phyloP scores from a whole-genome alignment of 2,113 vertebrate genomes.

The Mesitornis unicolor region DNA sequence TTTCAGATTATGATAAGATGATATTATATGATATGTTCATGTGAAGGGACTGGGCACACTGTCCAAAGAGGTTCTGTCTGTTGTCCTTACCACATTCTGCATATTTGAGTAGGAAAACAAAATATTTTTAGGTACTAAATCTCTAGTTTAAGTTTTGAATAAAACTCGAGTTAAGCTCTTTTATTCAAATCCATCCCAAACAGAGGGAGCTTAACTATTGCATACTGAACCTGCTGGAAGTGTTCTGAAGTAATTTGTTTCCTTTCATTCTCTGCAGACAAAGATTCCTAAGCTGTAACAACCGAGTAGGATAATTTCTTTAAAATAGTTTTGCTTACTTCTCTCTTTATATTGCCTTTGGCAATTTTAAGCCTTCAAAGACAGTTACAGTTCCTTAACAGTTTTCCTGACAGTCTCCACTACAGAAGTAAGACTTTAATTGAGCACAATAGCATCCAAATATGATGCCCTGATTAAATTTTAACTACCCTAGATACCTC shows the following conservation, averaged over 20 bases:
- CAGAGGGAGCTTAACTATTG: background rate
- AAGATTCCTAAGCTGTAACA: background rate
- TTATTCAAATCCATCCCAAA: background rate
- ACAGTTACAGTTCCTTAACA: background rate
- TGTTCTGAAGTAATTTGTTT: background rate
- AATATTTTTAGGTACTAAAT: background rate
- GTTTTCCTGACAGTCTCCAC: background rate
- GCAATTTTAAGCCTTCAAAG: conserved; percentile 34
- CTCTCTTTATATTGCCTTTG: background rate
- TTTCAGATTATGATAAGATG: background rate
- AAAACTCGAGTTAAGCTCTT: background rate
- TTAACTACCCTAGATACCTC: background rate
- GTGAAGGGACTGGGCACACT: background rate
- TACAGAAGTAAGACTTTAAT: conserved; percentile 4
- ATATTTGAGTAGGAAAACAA: background rate
- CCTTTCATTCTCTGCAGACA: background rate
- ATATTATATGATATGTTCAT: background rate
- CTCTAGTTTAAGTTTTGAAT: background rate
- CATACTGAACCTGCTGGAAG: background rate
- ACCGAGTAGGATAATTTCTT: conserved; percentile 7
- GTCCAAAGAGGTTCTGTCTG: background rate
- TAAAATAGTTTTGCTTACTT: conserved; percentile 13
- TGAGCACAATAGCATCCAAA: background rate
- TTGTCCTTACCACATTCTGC: background rate
- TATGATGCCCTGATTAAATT: background rate